Percentiles rank a stretch among this genome's conserved stretches.
Conservation (phyloP, 2,888 invertebrate genomes). For the Cerceris ruficornis region DNA sequence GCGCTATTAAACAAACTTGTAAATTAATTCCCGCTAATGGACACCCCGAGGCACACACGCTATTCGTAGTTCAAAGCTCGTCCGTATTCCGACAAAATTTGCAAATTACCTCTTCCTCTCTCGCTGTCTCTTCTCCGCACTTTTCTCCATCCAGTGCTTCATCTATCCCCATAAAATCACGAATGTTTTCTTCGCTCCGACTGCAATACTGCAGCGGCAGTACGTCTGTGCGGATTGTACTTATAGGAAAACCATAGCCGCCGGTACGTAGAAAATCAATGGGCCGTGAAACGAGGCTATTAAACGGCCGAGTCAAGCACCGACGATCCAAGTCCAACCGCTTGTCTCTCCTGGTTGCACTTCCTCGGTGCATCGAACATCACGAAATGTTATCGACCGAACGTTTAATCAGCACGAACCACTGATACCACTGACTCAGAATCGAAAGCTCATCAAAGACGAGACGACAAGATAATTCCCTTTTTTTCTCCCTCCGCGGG, state of each 20-base stretch:
- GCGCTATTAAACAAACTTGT: no score
- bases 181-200: neutral
- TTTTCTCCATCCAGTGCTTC: neutral
- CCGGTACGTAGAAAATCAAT: constrained; percentile 65
- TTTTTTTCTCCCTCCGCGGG: no score
- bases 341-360: constrained; percentile 54
- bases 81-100: no score
- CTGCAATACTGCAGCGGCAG: constrained; percentile 38
- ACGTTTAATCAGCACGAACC: constrained; percentile 48
- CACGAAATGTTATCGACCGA: constrained; percentile 44
- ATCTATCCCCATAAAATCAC: constrained; percentile 4
- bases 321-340: constrained; percentile 63
- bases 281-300: constrained; percentile 75
- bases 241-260: constrained; percentile 48
- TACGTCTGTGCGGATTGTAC: constrained; percentile 32
- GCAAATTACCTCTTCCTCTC: no score
- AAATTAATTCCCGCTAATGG: no score
- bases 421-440: constrained; percentile 4
- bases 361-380: constrained; percentile 41
- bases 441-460: neutral
- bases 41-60: no score
- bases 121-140: no score
- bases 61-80: no score
- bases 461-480: neutral
- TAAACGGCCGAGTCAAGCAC: constrained; percentile 71